Base-by-base conservation (phyloP, 2,797 vertebrate species). In the Epinephelus malabaricus region DNA sequence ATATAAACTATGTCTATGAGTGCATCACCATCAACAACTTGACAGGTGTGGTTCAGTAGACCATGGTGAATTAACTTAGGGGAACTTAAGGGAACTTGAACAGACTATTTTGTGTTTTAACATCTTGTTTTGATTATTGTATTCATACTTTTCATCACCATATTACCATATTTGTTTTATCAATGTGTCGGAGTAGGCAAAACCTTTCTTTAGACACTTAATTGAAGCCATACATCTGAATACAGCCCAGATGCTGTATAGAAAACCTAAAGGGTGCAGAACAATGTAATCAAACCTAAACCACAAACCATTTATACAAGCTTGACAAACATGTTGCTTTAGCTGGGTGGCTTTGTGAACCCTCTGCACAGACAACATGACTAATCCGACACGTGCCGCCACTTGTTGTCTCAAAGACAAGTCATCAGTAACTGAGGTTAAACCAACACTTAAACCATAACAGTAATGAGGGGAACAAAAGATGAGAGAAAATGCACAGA, bases 381-480 rank as follows among this genome's bases (percentile, higher is more conserved):
- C 30, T 55, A 19, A 73, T 54, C 21, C 21, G 58, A 66, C 82
- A 73, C 53, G 25, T 82, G 83, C 83, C 38, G 5, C 62, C 3
- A 7, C 53, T 50, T 19, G 11, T 45, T 76, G 53, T 83, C 53
- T 83, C 34, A 34, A 34, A 34, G 34, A 8, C 34, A 34, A 34
- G 34, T 34, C 45, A 45, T 82, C 76, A 47, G 65, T 50, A 60
- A 78, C 63, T 19, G 11, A 73, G 83, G 83, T 88, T 86, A 86
- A 83, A 84, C 60, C 66, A 88, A 87, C 79, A 83, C 67, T 66
- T 40, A 2, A 12, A 60, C 38, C 17, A 56, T 55, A 18, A 54
- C 46, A 56, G 58, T 14, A 63, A 60, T 6, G 47, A 63, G 27
- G 17, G 63, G 70, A 65, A 80, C 65, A 80, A 82, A 62, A 73